Base-by-base conservation (phyloP, 1,140 invertebrate species). In the Anthonomus grandis region DNA sequence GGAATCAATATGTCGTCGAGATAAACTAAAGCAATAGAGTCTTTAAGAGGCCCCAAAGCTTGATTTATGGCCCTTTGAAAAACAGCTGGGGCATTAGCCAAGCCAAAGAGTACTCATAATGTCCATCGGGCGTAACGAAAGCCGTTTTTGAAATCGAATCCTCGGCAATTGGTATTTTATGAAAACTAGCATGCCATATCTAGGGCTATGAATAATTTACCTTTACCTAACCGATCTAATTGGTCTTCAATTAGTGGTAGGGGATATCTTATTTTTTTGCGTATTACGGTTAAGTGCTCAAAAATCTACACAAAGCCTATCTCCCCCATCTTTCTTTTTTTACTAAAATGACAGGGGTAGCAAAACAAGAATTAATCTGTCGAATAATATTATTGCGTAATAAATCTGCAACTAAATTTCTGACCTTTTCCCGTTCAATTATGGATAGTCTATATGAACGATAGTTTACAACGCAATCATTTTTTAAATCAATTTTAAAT, bases 201-300 rank as follows among this genome's bases (percentile, higher is more conserved):
- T n/a, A n/a, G n/a, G 60, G 15, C 59, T 21, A 60, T 65, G 48
- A 70, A 75, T 13, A 62, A 54, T 18, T 55, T 50, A 51, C 39
- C 59, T 8, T 56, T 48, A 18, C 27, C 31, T 24, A 71, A 17
- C 6, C 39, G 24, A 19, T 67, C 65, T 3, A 73, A 34, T 47
- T 58, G 61, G 19, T 78, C 74, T 12, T 75, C 74, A 1, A 70
- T 70, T 8, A 61, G 34, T 10, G 68, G 67, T 2, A 68, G 19
- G 3, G 63, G 67, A 45, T 56, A 72, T 17, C 59, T 31, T 39
- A 69, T n/a, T 66, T 13, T 64, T 46, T 0, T 65, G 15, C 2
- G 59, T 67, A 37, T 64, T 67, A 0, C 37, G 19, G 45, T 70
- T 72, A 17, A 70, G 36, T 34, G 57, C 59, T 12, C 69, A 15